phyloP scores from a whole-genome alignment of 2,113 vertebrate genomes.

The Anhinga anhinga region DNA sequence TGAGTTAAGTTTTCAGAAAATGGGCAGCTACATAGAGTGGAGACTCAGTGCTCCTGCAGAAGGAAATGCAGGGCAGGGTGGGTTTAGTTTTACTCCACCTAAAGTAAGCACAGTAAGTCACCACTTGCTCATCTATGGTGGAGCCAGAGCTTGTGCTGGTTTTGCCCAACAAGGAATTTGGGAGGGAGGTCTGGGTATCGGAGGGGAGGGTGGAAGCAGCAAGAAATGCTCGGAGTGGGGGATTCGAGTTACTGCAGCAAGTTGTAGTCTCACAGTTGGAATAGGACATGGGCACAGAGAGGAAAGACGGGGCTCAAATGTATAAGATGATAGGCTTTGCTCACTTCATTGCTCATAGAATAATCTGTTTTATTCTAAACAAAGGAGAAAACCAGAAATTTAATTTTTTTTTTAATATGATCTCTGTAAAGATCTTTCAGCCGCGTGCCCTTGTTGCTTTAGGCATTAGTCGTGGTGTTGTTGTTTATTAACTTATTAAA shows the following conservation, averaged over 20 bases:
- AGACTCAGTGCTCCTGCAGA: background rate
- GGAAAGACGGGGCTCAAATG: background rate
- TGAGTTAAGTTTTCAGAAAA: background rate
- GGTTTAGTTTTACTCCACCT: background rate
- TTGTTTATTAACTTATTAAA: conserved; percentile 46
- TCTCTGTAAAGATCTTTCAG: background rate
- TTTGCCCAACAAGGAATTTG: background rate
- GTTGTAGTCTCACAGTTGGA: background rate
- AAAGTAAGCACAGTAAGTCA: background rate
- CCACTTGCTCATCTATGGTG: background rate
- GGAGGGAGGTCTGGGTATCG: background rate
- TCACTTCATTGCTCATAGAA: background rate
- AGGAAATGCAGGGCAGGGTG: fast-evolving
- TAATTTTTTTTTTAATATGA: background rate
- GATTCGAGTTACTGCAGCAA: background rate
- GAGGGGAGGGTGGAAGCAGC: background rate
- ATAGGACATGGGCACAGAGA: background rate
- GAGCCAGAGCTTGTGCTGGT: background rate
- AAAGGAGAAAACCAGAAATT: background rate
- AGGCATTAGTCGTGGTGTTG: background rate
- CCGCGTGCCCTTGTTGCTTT: background rate
- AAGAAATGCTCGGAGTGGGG: background rate
- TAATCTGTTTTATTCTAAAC: background rate
- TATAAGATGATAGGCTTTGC: background rate
- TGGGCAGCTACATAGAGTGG: background rate